Conservation (phyloP, 2,797 vertebrate genomes). For the Periophthalmus magnuspinnatus region DNA sequence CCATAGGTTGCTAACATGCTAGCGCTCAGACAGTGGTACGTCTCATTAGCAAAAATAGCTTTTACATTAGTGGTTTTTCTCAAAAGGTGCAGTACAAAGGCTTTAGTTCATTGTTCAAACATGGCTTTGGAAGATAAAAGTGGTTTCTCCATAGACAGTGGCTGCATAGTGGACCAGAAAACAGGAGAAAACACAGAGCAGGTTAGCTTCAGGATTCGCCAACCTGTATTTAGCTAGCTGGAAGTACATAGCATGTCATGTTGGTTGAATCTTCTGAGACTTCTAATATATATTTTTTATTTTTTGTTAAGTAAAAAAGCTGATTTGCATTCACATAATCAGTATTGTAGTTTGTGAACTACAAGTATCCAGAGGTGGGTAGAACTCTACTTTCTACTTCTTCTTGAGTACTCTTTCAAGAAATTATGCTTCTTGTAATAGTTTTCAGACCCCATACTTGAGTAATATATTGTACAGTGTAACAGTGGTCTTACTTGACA, state of each 20-base stretch:
- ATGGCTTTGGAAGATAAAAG: slow-evolving; percentile 15
- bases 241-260: not conserved
- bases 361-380: not conserved
- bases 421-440: not conserved
- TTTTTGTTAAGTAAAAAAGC: not conserved
- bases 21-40: slow-evolving; percentile 11
- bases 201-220: not conserved
- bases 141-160: slow-evolving; percentile 14
- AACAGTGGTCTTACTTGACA: not conserved
- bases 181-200: not conserved
- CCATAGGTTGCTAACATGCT: slow-evolving; percentile 2
- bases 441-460: not conserved
- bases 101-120: slow-evolving; percentile 13
- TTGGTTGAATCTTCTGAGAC: not conserved
- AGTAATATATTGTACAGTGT: not conserved
- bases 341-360: not conserved
- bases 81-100: slow-evolving; percentile 16
- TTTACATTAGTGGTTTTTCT: slow-evolving; percentile 14
- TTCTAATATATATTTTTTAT: not conserved
- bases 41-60: slow-evolving; percentile 5
- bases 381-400: too few relatives aligned
- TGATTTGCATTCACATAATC: not conserved
- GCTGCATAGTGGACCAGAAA: slow-evolving; percentile 5
- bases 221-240: not conserved
- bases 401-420: not conserved